Conservation (phyloP, 2,113 vertebrate genomes). For the Rhea pennata region DNA sequence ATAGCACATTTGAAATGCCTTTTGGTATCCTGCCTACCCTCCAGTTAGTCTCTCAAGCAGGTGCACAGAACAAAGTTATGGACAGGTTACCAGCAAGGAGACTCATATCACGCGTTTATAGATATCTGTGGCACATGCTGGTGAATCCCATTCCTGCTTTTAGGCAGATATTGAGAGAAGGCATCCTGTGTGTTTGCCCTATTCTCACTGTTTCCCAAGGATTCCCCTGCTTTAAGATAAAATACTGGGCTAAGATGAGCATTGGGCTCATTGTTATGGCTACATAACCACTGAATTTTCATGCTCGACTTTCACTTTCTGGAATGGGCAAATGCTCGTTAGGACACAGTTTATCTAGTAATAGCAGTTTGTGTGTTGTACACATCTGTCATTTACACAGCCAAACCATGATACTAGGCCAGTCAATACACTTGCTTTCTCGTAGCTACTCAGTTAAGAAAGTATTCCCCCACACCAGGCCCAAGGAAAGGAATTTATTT, state of each 20-base stretch:
- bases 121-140: background rate
- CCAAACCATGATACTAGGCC: accelerated
- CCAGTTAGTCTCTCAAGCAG: background rate
- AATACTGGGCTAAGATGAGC: background rate
- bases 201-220: background rate
- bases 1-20: background rate
- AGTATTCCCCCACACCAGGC: accelerated
- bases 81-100: background rate
- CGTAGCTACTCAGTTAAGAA: background rate
- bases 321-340: background rate
- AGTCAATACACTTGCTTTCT: background rate
- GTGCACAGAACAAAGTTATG: background rate
- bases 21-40: background rate
- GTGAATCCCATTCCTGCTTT: background rate
- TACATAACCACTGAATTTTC: background rate
- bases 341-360: background rate
- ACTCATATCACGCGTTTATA: background rate
- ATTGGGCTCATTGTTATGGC: background rate
- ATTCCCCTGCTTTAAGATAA: background rate
- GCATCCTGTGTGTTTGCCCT: background rate
- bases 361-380: background rate
- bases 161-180: background rate
- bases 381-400: background rate
- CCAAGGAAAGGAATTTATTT: background rate
- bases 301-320: background rate